Base-by-base conservation (phyloP, 2,888 invertebrate genomes). In the Deilephila elpenor region DNA sequence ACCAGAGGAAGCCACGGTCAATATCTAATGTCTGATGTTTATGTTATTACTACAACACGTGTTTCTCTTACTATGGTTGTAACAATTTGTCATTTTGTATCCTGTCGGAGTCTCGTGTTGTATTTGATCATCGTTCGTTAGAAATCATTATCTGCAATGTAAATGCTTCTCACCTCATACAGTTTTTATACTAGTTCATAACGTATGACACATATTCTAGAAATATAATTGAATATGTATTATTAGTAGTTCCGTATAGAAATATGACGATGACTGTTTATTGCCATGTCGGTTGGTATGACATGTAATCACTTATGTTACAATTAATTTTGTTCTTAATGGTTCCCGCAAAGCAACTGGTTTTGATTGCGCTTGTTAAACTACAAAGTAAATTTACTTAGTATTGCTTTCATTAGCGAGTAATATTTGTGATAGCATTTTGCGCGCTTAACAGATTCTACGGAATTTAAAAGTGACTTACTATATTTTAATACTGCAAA, bases 51-150 rank as follows among this genome's bases (percentile, higher is more conserved):
- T 73, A 59, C 75, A 75, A 80, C 84, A 84, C 84, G 85, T 84
- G 86, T 73, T 77, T 74, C 59, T 71, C 81, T 83, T 70, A 81
- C 79, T 84, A 87, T 82, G 83, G 83, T 77, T 77, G 83, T 78
- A 77, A 77, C 75, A 80, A 84, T 83, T 83, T 80, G 82, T 83
- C 83, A 83, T 82, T 74, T 76, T 74, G 76, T 79, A 80, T 81
- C 77, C 79, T 81, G 78, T 76, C 75, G 76, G 71, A 56, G 59
- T 19, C 56, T 60, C 71, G 72, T 74, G 74, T 75, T 78, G 72
- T 71, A 77, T 82, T 80, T 76, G 79, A 86, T 89, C 86, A 86
- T 85, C 82, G 77, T 83, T 89, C 73, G 73, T 76, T 77, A 76
- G 86, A 85, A 87, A 73, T 77, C 75, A 84, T 85, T 83, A 82